Evolutionary conservation across 1,140 invertebrate genomes (phyloP).

Genomic region (Calosoma granatense): DNA sequence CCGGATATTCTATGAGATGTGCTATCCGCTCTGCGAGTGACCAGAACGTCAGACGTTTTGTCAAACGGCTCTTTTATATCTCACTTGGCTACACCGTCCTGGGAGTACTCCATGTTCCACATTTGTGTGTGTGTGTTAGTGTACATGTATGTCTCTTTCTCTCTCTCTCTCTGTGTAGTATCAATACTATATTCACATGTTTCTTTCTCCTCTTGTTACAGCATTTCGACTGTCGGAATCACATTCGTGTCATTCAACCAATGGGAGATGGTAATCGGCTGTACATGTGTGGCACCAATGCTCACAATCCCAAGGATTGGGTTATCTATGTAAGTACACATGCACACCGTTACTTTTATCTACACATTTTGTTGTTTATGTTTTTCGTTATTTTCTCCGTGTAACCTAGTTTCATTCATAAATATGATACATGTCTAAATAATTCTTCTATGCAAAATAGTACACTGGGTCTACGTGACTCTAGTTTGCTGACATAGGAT

Average conservation of each 20-base stretch:
- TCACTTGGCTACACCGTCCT: background rate
- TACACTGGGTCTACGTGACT: too few species aligned
- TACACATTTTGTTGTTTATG: background rate
- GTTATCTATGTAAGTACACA: conserved; percentile 64
- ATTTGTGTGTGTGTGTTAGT: background rate
- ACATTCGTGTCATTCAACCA: conserved; percentile 73
- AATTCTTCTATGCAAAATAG: too few species aligned
- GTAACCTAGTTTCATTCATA: too few species aligned
- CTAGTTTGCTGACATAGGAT: too few species aligned
- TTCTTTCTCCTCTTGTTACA: conserved; percentile 37
- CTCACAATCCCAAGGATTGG: conserved; percentile 76
- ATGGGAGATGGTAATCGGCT: conserved; percentile 65
- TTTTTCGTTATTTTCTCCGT: too few species aligned
- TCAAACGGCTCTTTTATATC: conserved; percentile 3
- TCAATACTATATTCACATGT: too few species aligned
- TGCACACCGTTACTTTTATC: too few species aligned
- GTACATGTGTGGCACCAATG: conserved; percentile 78
- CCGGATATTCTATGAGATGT: background rate
- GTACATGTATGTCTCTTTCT: background rate
- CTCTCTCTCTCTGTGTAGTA: background rate
- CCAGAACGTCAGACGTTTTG: background rate
- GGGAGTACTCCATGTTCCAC: background rate
- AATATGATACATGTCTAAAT: too few species aligned
- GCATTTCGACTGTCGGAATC: conserved; percentile 76
- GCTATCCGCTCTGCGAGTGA: background rate